A percentile compares a stretch with the other conserved stretches of the same genome.
Evolutionary conservation across 2,797 vertebrate genomes (phyloP).

Genomic region (Sylvilagus floridanus): DNA sequence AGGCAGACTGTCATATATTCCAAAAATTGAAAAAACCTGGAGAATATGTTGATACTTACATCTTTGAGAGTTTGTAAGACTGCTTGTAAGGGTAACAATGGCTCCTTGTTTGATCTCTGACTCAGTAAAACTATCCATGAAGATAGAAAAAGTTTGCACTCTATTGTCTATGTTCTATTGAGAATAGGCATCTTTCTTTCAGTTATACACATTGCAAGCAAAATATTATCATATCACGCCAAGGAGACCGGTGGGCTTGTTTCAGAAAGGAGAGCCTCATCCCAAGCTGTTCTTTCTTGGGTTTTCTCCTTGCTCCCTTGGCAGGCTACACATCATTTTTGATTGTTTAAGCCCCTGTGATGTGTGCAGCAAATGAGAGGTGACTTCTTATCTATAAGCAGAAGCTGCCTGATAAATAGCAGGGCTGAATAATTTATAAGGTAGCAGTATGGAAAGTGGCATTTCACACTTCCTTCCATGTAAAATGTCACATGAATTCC

Average conservation of each 20-base stretch:
- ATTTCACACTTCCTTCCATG: slow-evolving; percentile 85
- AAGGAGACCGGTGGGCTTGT: slow-evolving; percentile 65
- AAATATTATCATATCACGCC: slow-evolving; percentile 48
- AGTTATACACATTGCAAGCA: neutral
- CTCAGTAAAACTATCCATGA: neutral
- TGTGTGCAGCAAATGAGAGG: slow-evolving; percentile 81
- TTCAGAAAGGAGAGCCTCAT: slow-evolving; percentile 39
- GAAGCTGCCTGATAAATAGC: slow-evolving; percentile 86
- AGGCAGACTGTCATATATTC: neutral
- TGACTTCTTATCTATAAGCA: slow-evolving; percentile 87
- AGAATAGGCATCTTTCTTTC: neutral
- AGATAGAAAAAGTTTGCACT: neutral
- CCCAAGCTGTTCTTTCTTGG: slow-evolving; percentile 49
- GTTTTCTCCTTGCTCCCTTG: slow-evolving; percentile 58
- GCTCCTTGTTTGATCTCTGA: neutral
- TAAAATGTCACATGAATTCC: slow-evolving; percentile 87
- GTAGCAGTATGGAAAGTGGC: slow-evolving; percentile 82
- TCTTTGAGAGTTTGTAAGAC: neutral
- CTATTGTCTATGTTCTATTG: neutral
- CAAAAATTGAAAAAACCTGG: neutral
- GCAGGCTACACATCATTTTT: slow-evolving; percentile 75
- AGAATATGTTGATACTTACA: neutral
- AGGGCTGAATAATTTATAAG: slow-evolving; percentile 89
- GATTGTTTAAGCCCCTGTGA: slow-evolving; percentile 82
- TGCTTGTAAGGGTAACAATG: neutral